Conservation (phyloP, 2,113 vertebrate genomes). For the Setophaga petechia region DNA sequence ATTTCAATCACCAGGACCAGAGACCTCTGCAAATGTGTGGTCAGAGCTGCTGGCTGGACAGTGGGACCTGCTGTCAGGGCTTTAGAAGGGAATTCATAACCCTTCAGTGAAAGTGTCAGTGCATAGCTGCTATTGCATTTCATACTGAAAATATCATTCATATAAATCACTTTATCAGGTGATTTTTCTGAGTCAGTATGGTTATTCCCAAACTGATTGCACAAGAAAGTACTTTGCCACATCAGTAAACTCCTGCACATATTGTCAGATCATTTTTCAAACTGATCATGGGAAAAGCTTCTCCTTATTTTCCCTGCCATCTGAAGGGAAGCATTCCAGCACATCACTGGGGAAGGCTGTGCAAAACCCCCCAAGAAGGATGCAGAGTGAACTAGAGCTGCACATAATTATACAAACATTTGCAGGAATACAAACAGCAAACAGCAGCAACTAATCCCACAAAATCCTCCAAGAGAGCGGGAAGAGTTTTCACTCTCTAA, state of each 20-base stretch:
- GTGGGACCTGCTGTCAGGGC: not conserved
- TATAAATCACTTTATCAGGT: not conserved
- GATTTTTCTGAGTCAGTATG: not conserved
- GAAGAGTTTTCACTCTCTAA: conserved; percentile 27
- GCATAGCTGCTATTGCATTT: not conserved
- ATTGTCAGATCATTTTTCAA: not conserved
- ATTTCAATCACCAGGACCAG: not conserved
- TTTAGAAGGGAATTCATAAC: not conserved
- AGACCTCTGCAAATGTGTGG: not conserved
- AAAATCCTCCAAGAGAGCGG: not conserved
- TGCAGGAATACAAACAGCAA: not conserved
- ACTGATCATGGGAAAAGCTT: not conserved
- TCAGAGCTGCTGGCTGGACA: not conserved
- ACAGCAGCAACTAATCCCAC: conserved; percentile 47
- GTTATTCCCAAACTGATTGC: not conserved
- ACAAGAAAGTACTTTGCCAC: not conserved
- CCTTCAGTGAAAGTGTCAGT: not conserved
- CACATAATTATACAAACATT: not conserved
- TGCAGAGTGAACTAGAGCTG: not conserved
- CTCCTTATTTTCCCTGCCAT: not conserved
- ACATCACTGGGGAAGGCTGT: not conserved
- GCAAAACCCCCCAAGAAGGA: not conserved
- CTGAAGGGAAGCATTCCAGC: not conserved
- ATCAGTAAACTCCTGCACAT: not conserved
- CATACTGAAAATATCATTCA: not conserved